Base-by-base conservation (phyloP, 2,113 vertebrate genomes). In the Eleginops maclovinus region DNA sequence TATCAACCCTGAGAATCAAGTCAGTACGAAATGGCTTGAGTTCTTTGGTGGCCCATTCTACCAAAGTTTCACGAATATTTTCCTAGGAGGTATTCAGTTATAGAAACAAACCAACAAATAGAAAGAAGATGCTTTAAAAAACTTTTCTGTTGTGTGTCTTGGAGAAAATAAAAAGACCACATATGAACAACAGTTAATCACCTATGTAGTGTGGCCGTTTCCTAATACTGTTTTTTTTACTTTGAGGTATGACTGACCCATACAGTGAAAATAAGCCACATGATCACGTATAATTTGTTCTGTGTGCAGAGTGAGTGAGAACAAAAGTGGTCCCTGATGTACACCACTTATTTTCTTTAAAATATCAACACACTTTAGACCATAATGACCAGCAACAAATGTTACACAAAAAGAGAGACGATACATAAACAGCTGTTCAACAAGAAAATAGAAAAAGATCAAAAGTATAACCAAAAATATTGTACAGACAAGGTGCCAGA, bases 321-420 rank as follows among this genome's bases (percentile, higher is more conserved):
- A 60, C 3, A 53, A 15, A 54, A 12, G 46, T 47, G 36, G 62
- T 56, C 63, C 49, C 19, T 75, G 62, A 55, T 28, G 49, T 26
- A 62, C 41, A 4, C 41, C n/a, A 56, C 12, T n/a, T 49, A 6
- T 11, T 47, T 13, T 60, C n/a, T 69, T 46, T 19, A 11, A 9
- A 21, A 41, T 24, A 46, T 9, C 16, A 40, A 72, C 16, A 40
- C 13, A 4, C 10, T 17, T 7, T 4, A 24, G 16, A 10, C 8
- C 19, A 19, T n/a, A n/a, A n/a, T 26, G 8, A 43, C 51, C n/a
- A 36, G 67, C 40, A 3, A 54, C 3, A 73, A 16, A 9, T 28
- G 4, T 12, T 12, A 14, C 24, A 50, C 8, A 65, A 44, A 21
- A 8, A 28, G 2, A 13, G 44, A 36, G 14, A 24, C 0, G 19